Evolutionary conservation across 2,888 invertebrate species (phyloP).

Genomic region (Embidobia sp.): DNA sequence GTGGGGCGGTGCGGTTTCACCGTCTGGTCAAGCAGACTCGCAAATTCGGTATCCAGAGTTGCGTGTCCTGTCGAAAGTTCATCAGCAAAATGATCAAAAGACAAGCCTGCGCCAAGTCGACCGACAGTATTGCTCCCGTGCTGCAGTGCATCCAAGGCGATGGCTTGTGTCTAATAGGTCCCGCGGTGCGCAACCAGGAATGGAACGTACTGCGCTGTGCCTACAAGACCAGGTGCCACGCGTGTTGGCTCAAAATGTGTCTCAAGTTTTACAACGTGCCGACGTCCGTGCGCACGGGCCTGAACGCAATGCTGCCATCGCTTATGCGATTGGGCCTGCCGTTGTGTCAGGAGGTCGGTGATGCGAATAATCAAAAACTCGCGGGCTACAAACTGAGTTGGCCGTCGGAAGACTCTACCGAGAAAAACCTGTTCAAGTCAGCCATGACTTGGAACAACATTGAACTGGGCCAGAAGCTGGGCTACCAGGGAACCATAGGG

Average conservation of each 20-base stretch:
- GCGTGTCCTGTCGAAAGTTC: slow-evolving; percentile 93
- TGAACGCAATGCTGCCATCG: slow-evolving; percentile 87
- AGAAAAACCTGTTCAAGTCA: slow-evolving; percentile 78
- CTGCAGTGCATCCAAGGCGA: slow-evolving; percentile 88
- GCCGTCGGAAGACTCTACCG: slow-evolving; percentile 77
- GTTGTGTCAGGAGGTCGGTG: slow-evolving; percentile 70
- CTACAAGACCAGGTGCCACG: slow-evolving; percentile 89
- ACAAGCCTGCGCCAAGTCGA: slow-evolving; percentile 83
- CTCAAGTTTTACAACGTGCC: slow-evolving; percentile 91
- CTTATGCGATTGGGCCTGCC: slow-evolving; percentile 82
- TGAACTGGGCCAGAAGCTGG: slow-evolving; percentile 73
- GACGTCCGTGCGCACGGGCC: slow-evolving; percentile 85
- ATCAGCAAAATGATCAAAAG: slow-evolving; percentile 91
- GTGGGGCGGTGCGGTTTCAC: slow-evolving; percentile 89
- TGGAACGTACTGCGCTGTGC: slow-evolving; percentile 86
- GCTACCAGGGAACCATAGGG: slow-evolving; percentile 72
- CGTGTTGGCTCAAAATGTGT: slow-evolving; percentile 94
- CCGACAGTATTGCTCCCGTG: slow-evolving; percentile 82
- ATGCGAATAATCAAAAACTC: slow-evolving; percentile 73
- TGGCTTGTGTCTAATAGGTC: slow-evolving; percentile 88
- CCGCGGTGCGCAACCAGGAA: slow-evolving; percentile 87
- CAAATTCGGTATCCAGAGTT: slow-evolving; percentile 92
- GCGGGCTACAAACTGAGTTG: slow-evolving; percentile 74
- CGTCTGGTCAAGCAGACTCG: slow-evolving; percentile 90
- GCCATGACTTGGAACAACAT: slow-evolving; percentile 78